phyloP scores from a whole-genome alignment of 2,797 vertebrate species.

The Amblyraja radiata region DNA sequence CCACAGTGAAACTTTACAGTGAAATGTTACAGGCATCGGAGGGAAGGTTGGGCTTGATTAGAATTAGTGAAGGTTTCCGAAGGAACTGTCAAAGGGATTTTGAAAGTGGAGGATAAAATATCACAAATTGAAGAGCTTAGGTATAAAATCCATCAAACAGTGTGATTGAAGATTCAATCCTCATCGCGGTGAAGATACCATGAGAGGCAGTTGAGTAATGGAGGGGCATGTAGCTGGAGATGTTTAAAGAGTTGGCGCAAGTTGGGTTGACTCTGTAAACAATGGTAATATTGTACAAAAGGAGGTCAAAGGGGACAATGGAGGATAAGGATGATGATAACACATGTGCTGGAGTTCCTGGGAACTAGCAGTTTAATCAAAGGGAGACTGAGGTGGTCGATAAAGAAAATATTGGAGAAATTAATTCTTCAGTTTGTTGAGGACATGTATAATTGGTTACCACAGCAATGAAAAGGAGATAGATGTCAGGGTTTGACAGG shows the following conservation, averaged over 20 bases:
- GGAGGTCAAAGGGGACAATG: background rate
- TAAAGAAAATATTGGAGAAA: background rate
- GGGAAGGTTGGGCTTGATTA: background rate
- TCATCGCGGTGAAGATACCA: background rate
- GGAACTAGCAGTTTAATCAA: background rate
- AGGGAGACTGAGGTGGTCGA: background rate
- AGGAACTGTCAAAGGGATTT: background rate
- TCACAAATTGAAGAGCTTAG: background rate
- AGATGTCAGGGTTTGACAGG: background rate
- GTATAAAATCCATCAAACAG: background rate
- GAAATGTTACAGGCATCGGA: background rate
- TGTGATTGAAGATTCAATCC: background rate
- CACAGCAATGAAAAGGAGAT: background rate
- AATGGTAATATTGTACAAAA: background rate
- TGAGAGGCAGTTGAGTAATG: background rate
- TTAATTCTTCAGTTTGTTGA: background rate
- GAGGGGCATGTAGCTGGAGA: background rate
- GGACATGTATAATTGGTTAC: background rate
- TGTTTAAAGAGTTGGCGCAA: background rate
- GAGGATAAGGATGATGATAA: background rate
- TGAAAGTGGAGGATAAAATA: background rate
- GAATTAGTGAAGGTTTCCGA: background rate
- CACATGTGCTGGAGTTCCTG: background rate
- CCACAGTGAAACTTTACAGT: background rate
- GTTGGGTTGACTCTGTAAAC: background rate